Base-by-base conservation (phyloP, 2,888 invertebrate genomes). In the Acleris holmiana region DNA sequence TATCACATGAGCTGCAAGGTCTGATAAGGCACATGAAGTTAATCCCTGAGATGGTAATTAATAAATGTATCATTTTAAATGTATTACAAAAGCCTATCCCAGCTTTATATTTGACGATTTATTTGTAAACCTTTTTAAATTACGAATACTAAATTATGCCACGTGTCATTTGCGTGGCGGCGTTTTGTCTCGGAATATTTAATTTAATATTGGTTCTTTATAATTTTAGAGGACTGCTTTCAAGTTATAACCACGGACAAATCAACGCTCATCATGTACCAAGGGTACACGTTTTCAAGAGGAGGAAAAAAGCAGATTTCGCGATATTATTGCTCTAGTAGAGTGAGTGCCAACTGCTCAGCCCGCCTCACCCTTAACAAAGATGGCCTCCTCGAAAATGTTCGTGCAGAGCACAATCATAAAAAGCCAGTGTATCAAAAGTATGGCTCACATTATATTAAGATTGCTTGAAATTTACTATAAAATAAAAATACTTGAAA, bases 221-320 rank as follows among this genome's bases (percentile, higher is more conserved):
- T 50, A 44, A 25, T 19, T 46, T 61, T 61, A 6, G 46, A 61
- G 47, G 21, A 15, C 8, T 10, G 15, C 7, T 19, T 1, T 61
- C 29, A 47, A 47, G 23, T 55, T 19, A 54, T 61, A 40, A 41
- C 21, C 4, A 55, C 55, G 13, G 15, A 15, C 18, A 48, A 17
- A 68, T 66, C 17, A 50, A 49, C 18, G 62, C 58, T 73, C 6
- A 51, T 74, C 13, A 29, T 73, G 60, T 73, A 68, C 35, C 61
- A 70, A 56, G 68, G 71, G 0, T 72, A 71, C 51, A 72, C 75
- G 5, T 79, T 71, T 61, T 76, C 76, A 1, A 75, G 61, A 50
- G 69, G 69, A 15, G 71, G 72, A 1, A 48, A 47, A 0, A 69
- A n/a, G n/a, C 15, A 29, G 15, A 29, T 18, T 15, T 10, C 29